These are phyloP conservation scores for Oligia fasciuncula DNA, from an alignment of 2,888 invertebrate genomes.

Conservation along the genomic window DNA sequence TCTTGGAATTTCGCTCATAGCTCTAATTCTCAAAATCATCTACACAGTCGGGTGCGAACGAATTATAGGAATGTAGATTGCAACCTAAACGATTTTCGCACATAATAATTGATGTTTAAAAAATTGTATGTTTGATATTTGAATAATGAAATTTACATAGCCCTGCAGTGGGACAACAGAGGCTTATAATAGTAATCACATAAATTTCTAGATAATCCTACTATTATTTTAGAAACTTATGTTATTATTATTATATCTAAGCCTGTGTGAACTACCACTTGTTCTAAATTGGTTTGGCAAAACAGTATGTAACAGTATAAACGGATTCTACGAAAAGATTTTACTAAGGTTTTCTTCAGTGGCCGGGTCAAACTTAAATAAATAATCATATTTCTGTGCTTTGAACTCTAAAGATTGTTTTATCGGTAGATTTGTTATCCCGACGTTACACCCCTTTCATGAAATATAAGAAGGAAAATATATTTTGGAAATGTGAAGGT, in stretches of 20 bases:
- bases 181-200: not conserved
- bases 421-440: conserved; percentile 52
- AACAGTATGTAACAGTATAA: conserved; percentile 2
- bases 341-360: conserved; percentile 32
- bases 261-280: not conserved
- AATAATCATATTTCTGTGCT: conserved; percentile 52
- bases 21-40: conserved; percentile 68
- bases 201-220: conserved; percentile 4
- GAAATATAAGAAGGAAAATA: conserved; percentile 41
- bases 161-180: too few species aligned
- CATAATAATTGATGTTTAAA: conserved; percentile 10
- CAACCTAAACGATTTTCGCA: conserved; percentile 56
- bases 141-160: not conserved
- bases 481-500: conserved; percentile 43
- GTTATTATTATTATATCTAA: not conserved
- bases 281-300: not conserved
- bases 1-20: conserved; percentile 68
- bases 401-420: conserved; percentile 54
- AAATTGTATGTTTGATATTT: not conserved
- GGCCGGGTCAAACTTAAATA: conserved; percentile 42
- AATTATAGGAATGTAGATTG: conserved; percentile 68
- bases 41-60: conserved; percentile 67
- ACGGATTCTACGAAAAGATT: conserved; percentile 16
- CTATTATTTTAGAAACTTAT: not conserved
- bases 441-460: conserved; percentile 50